Conservation (phyloP, 2,113 vertebrate genomes). For the Euleptes europaea region DNA sequence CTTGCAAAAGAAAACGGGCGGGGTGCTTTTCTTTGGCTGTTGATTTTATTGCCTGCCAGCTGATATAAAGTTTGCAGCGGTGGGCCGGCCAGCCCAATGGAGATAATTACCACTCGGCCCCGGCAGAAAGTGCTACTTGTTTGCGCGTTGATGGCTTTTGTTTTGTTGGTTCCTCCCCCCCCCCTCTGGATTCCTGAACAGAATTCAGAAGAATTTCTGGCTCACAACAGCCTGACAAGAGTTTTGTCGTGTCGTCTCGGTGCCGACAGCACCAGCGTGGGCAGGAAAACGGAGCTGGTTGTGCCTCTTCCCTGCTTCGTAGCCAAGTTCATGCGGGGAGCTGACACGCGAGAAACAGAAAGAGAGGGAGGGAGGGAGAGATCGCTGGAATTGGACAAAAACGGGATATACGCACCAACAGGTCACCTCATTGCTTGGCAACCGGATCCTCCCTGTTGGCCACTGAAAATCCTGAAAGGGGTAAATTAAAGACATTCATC, state of each 20-base stretch:
- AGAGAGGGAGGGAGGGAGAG: too few relatives aligned
- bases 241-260: neutral
- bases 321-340: neutral
- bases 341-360: neutral
- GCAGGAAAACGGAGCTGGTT: accelerated
- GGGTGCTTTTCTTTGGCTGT: neutral
- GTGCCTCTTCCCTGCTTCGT: constrained; percentile 1
- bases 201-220: constrained; percentile 37
- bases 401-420: neutral
- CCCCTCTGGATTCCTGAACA: constrained; percentile 10
- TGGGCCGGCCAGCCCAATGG: accelerated
- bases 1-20: neutral
- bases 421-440: neutral
- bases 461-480: constrained; percentile 45
- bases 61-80: neutral
- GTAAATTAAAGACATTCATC: constrained; percentile 76
- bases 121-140: constrained; percentile 41
- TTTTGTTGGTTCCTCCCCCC: neutral
- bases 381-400: neutral
- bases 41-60: accelerated
- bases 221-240: accelerated
- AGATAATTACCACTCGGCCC: constrained; percentile 3
- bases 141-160: constrained; percentile 2
- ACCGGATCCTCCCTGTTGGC: constrained; percentile 18
- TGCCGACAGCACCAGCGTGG: accelerated